A percentile compares a stretch with the other conserved stretches of the same genome.
phyloP scores from a whole-genome alignment of 2,888 invertebrate genomes.

The Thumatha senex region DNA sequence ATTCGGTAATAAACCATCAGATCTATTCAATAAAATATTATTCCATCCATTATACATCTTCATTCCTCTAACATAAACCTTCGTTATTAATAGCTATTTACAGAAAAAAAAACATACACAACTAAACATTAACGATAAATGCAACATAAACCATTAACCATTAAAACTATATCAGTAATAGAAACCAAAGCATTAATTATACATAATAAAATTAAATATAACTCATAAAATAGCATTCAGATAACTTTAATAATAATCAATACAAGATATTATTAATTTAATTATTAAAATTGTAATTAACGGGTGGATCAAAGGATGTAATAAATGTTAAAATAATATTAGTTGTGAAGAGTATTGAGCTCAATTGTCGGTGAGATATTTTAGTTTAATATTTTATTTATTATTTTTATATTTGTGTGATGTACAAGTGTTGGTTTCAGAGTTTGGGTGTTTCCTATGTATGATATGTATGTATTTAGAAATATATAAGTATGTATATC shows the following conservation, averaged over 20 bases:
- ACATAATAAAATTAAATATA: constrained; percentile 45
- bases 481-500: too few relatives aligned
- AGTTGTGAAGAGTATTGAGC: constrained; percentile 16
- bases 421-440: too few relatives aligned
- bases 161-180: constrained; percentile 49
- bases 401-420: neutral
- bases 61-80: constrained; percentile 4
- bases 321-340: constrained; percentile 23
- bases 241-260: constrained; percentile 39
- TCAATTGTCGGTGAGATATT: constrained; percentile 8
- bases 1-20: neutral
- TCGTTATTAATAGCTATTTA: neutral
- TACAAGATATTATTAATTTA: constrained; percentile 44
- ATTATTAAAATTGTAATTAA: constrained; percentile 46
- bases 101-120: neutral
- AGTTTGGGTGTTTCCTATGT: too few relatives aligned
- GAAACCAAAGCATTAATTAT: constrained; percentile 41
- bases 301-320: constrained; percentile 37
- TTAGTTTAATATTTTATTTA: neutral
- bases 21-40: neutral
- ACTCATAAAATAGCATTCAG: constrained; percentile 41
- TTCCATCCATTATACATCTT: neutral
- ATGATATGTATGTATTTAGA: too few relatives aligned
- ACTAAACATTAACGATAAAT: neutral
- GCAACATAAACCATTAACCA: constrained; percentile 24